A percentile compares a stretch with the other conserved stretches of the same genome.
These are phyloP conservation scores for Hydropsyche betteni DNA, from an alignment of 2,888 invertebrate species.

Conservation along the genomic window DNA sequence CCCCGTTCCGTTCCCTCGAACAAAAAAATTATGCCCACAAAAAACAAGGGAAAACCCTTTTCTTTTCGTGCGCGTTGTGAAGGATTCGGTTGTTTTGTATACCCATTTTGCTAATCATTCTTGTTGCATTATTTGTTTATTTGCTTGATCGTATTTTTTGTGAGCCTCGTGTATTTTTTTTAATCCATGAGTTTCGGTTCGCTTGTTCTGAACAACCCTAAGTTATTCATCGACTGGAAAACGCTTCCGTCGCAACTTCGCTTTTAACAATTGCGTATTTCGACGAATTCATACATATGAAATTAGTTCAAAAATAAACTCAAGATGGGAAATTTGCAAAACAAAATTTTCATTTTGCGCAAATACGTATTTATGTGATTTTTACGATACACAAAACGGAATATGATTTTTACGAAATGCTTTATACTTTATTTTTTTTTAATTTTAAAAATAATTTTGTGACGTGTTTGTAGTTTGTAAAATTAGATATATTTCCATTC, in stretches of 20 bases:
- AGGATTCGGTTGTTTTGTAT: background rate
- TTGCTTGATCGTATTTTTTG: too few species aligned
- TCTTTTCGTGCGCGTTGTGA: conserved; percentile 3
- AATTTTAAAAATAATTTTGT: too few species aligned
- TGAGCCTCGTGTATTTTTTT: background rate
- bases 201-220: conserved; percentile 34
- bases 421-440: too few species aligned
- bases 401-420: too few species aligned
- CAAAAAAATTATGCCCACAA: background rate
- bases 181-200: background rate
- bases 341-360: too few species aligned
- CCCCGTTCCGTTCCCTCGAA: conserved; percentile 17
- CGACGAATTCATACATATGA: too few species aligned
- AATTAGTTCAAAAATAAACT: too few species aligned
- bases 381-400: too few species aligned
- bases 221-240: conserved; percentile 23
- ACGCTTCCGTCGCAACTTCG: conserved; percentile 39
- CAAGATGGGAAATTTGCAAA: too few species aligned
- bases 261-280: conserved; percentile 9
- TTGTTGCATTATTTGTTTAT: conserved; percentile 22
- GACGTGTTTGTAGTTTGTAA: too few species aligned
- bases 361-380: too few species aligned
- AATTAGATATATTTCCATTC: too few species aligned
- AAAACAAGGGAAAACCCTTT: conserved; percentile 19
- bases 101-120: conserved; percentile 25